Base-by-base conservation (phyloP, 2,888 invertebrate genomes). In the Lampropteryx suffumata region DNA sequence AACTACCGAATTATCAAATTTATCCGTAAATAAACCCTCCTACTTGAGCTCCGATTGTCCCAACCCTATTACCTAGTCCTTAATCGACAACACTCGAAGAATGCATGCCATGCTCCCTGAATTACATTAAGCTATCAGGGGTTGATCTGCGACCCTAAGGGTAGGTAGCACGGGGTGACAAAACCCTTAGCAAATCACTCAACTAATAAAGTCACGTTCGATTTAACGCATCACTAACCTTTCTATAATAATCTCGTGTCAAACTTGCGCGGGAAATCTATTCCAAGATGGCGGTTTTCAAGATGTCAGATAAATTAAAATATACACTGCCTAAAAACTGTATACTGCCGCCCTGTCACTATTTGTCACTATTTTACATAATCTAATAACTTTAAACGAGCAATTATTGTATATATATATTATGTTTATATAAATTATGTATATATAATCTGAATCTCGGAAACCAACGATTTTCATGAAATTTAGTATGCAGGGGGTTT, bases 81-180 rank as follows among this genome's bases (percentile, higher is more conserved):
- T 66, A 69, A 70, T 71, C 68, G 64, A 65, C 60, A 54, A 62
- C 62, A 57, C 61, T 54, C 44, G 55, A 65, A 65, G 71, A 72
- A 72, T 72, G 62, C 57, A 54, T 41, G 64, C 45, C 55, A 14
- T 26, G 33, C 36, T 28, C 68, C 68, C 52, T 68, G 73, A 76
- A 79, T 79, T 73, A 77, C 76, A 78, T 79, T 74, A 78, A 74
- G 76, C 72, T 78, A 75, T 71, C 62, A 70, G 67, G 72, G 72
- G 75, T 64, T 69, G 68, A 71, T 71, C 67, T 66, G 61, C 55
- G 50, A 34, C 47, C 28, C 44, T 10, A 27, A 11, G 36, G 44
- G 28, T 11, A 37, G 34, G 34, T 34, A 37, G 28, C 37, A 7
- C n/a, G 27, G 49, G 36, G 35, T 41, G 44, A 28, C 39, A 33